These are phyloP conservation scores for Muscicapa comitata DNA, from an alignment of 2,797 vertebrate species.

Conservation along the genomic window DNA sequence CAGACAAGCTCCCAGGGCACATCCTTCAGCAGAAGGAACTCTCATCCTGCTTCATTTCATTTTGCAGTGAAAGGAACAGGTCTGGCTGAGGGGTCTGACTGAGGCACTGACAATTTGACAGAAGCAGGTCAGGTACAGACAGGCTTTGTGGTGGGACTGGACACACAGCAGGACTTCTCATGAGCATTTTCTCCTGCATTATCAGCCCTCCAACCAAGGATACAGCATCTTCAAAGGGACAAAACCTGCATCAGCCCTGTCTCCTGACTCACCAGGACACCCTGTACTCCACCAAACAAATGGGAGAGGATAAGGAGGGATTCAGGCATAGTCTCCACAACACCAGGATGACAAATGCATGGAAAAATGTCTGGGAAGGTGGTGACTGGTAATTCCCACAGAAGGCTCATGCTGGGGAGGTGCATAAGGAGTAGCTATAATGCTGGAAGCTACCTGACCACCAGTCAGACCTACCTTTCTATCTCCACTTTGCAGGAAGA, in stretches of 20 bases:
- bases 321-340: neutral
- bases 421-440: neutral
- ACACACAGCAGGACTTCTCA: neutral
- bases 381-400: neutral
- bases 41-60: neutral
- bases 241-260: neutral
- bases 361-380: neutral
- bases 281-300: neutral
- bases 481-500: neutral
- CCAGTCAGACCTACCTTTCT: neutral
- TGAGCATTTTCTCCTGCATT: neutral
- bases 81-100: neutral
- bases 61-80: neutral
- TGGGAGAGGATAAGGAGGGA: neutral
- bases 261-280: neutral
- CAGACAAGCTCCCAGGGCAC: neutral
- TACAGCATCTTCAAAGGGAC: neutral
- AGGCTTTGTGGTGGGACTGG: neutral
- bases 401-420: neutral
- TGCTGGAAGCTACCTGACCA: neutral
- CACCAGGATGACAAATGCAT: neutral
- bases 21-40: neutral
- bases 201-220: neutral
- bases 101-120: neutral
- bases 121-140: neutral